Evolutionary conservation across 2,888 invertebrate genomes (phyloP).

Genomic region (Acanthosepion esculentum): DNA sequence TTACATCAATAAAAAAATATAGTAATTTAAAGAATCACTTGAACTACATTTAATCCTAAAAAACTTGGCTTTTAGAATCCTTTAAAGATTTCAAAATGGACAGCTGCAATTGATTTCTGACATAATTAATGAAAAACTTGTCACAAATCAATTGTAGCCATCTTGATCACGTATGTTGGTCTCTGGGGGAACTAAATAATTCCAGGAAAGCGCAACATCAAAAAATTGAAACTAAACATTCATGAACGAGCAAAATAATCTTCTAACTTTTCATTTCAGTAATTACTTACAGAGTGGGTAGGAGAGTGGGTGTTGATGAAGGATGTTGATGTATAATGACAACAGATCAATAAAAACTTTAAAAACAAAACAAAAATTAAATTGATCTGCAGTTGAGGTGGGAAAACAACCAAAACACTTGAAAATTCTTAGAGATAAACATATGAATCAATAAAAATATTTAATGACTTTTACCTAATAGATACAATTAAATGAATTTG

Average conservation of each 20-base stretch:
- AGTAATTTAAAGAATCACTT: not conserved
- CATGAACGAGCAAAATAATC: not conserved
- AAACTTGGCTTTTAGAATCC: not conserved
- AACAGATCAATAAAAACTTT: no score
- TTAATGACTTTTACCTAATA: no score
- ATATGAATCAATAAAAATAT: no score
- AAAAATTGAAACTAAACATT: not conserved
- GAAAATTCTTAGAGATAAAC: no score
- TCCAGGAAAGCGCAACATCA: not conserved
- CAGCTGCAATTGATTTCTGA: constrained; percentile 34
- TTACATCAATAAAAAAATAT: not conserved
- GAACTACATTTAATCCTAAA: not conserved
- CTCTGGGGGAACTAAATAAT: constrained; percentile 13
- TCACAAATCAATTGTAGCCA: constrained; percentile 25
- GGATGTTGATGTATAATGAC: no score
- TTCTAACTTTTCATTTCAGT: not conserved
- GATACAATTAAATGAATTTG: no score
- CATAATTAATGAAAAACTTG: not conserved
- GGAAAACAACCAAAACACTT: no score
- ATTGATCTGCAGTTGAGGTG: not conserved
- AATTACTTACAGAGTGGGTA: not conserved
- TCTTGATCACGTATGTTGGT: constrained; percentile 48
- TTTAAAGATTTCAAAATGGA: not conserved
- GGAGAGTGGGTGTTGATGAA: not conserved
- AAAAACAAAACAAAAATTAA: not conserved